These are phyloP conservation scores for Dasyprocta punctata DNA, from an alignment of 2,113 vertebrate species.

Conservation along the genomic window DNA sequence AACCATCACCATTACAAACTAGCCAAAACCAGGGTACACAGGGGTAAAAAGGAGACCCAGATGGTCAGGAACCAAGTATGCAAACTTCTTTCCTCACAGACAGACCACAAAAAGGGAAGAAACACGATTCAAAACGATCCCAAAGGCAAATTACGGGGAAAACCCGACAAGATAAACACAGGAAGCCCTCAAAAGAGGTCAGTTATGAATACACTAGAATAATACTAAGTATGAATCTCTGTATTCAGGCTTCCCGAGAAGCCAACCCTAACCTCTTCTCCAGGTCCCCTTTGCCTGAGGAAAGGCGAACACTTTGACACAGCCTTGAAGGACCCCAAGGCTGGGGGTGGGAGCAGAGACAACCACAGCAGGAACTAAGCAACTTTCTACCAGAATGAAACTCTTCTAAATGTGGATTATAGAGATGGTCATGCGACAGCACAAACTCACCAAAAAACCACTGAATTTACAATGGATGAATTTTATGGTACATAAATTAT, in stretches of 20 bases:
- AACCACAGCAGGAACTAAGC: neutral
- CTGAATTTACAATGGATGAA: neutral
- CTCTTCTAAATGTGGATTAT: neutral
- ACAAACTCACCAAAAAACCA: neutral
- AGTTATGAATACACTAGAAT: neutral
- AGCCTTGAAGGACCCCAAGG: neutral
- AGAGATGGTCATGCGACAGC: neutral
- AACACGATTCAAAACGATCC: constrained; percentile 43
- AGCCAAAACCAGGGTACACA: neutral
- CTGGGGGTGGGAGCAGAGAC: neutral
- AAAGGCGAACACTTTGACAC: neutral
- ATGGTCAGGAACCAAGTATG: neutral
- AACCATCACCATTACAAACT: neutral
- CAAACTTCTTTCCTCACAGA: neutral
- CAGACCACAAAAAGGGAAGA: neutral
- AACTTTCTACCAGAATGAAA: neutral
- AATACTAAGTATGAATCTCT: neutral
- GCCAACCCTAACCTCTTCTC: neutral
- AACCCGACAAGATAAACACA: neutral
- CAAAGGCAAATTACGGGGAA: neutral
- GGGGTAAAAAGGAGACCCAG: neutral
- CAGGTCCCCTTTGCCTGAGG: neutral
- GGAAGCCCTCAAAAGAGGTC: neutral
- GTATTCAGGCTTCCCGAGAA: neutral
- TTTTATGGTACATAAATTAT: neutral